Evolutionary conservation across 1,140 invertebrate genomes (phyloP).

Genomic region (Harlomillsia oculata): DNA sequence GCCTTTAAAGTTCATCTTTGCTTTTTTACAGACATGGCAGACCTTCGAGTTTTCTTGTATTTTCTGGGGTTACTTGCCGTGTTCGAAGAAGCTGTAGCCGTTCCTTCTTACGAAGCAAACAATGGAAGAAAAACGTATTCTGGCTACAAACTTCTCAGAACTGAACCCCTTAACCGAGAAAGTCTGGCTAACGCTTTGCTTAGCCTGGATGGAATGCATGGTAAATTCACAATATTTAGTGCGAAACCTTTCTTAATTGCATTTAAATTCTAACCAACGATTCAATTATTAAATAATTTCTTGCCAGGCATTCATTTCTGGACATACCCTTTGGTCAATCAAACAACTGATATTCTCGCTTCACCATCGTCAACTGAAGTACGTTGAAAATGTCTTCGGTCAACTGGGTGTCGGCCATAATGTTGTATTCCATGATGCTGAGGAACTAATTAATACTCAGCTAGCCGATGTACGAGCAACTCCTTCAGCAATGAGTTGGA

Average conservation of each 20-base stretch:
- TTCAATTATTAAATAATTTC: constrained; percentile 50
- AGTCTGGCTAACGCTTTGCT: constrained; percentile 8
- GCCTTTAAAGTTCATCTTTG: too few relatives aligned
- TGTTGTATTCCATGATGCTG: constrained; percentile 20
- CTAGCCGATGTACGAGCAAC: constrained; percentile 50
- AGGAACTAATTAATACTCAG: constrained; percentile 42
- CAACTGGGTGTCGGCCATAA: constrained; percentile 20
- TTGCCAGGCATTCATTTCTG: constrained; percentile 43
- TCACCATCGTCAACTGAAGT: constrained; percentile 29
- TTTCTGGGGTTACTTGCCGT: too few relatives aligned
- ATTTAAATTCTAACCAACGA: too few relatives aligned
- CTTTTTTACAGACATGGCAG: too few relatives aligned
- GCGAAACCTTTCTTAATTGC: not conserved
- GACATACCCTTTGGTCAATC: constrained; percentile 20
- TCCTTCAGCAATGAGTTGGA: constrained; percentile 34
- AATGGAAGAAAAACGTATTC: constrained; percentile 2
- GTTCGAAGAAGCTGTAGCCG: too few relatives aligned
- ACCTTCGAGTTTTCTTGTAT: too few relatives aligned
- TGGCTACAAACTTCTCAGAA: constrained; percentile 22
- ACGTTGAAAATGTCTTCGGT: constrained; percentile 12
- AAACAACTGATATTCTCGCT: constrained; percentile 18
- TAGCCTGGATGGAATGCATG: constrained; percentile 7
- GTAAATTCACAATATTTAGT: constrained; percentile 45
- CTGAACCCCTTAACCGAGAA: constrained; percentile 1
- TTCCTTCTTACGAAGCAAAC: too few relatives aligned